phyloP scores from a whole-genome alignment of 2,113 vertebrate genomes.

The Actenoides lindsayi region DNA sequence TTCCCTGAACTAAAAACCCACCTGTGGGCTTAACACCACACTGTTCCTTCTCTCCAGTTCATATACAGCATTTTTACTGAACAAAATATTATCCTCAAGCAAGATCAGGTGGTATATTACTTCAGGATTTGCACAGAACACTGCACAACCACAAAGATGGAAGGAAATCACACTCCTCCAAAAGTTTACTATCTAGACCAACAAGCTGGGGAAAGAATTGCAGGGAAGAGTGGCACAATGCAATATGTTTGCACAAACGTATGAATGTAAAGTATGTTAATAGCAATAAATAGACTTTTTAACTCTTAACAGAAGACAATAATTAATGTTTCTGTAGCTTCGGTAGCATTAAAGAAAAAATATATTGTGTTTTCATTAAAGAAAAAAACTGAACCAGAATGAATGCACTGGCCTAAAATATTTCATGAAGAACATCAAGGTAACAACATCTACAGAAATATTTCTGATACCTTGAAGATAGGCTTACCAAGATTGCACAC shows the following conservation, averaged over 20 bases:
- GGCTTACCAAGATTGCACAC: not conserved
- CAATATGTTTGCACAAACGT: not conserved
- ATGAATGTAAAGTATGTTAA: fast-evolving
- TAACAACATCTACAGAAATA: not conserved
- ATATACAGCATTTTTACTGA: not conserved
- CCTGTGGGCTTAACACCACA: not conserved
- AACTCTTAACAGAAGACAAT: not conserved
- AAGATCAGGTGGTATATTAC: not conserved
- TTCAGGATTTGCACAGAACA: too few relatives aligned
- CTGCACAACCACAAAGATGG: not conserved
- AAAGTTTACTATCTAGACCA: not conserved
- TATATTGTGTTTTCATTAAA: not conserved
- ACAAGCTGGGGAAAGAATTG: not conserved
- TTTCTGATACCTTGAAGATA: not conserved
- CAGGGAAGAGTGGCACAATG: not conserved
- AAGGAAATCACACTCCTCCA: not conserved
- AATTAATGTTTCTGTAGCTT: not conserved
- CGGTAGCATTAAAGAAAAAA: not conserved
- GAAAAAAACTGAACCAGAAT: not conserved
- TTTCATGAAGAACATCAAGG: not conserved
- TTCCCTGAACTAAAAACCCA: not conserved
- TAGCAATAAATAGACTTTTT: not conserved
- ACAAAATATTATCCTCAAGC: not conserved
- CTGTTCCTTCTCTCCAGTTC: not conserved
- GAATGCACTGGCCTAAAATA: not conserved